Conservation (phyloP, 2,888 invertebrate genomes). For the Lasioglossum leucozonium region DNA sequence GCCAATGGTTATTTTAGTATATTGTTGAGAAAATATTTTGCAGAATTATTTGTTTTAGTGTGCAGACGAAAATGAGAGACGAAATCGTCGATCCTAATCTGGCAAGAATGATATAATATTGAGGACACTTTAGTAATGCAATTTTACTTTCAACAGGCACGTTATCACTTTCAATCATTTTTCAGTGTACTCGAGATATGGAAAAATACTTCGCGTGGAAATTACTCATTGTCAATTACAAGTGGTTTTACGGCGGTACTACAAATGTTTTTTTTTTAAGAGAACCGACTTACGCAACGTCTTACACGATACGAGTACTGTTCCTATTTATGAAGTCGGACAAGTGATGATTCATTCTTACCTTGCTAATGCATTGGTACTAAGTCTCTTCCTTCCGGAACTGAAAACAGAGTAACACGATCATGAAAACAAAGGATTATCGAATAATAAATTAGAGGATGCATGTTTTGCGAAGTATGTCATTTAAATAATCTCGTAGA, state of each 20-base stretch:
- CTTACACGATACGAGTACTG: background rate
- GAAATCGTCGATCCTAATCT: background rate
- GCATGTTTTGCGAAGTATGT: background rate
- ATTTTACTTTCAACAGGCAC: background rate
- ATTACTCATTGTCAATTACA: background rate
- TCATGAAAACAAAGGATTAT: slow-evolving; percentile 17
- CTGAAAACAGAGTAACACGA: slow-evolving; percentile 86
- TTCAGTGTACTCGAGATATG: background rate
- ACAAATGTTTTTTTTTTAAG: background rate
- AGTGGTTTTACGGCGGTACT: background rate
- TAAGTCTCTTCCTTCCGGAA: slow-evolving; percentile 92
- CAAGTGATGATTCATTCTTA: slow-evolving; percentile 82
- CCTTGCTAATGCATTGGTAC: slow-evolving; percentile 95
- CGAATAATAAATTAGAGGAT: background rate
- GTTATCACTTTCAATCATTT: background rate
- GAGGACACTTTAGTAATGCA: background rate
- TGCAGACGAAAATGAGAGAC: too few relatives aligned
- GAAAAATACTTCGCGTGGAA: background rate
- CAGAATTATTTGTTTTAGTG: background rate
- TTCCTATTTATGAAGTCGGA: background rate
- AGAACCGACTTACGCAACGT: slow-evolving; percentile 31
- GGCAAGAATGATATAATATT: background rate
- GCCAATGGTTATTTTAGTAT: background rate
- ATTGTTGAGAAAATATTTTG: background rate
- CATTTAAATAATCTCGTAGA: background rate